A percentile compares a stretch with the other conserved stretches of the same genome.
Evolutionary conservation across 2,888 invertebrate species (phyloP).

Genomic region (Frankliniella fusca): DNA sequence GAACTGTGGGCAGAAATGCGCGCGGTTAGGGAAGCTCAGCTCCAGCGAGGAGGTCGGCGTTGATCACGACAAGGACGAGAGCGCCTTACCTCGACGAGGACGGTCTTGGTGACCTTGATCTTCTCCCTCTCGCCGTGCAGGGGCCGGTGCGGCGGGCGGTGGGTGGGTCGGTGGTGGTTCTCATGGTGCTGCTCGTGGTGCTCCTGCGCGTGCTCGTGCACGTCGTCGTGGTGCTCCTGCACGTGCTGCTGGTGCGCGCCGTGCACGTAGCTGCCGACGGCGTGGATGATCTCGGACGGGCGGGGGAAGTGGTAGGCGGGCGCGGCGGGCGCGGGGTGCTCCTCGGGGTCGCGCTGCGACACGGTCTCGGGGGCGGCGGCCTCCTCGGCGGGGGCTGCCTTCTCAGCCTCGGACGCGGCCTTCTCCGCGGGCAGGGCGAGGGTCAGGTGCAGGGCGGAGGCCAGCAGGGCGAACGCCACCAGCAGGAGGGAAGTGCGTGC

Average conservation of each 20-base stretch:
- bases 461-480: not conserved
- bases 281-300: constrained; percentile 25
- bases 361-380: not conserved
- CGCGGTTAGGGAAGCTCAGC: not conserved
- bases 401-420: not conserved
- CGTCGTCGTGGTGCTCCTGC: constrained; percentile 2
- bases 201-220: constrained; percentile 19
- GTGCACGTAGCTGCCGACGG: constrained; percentile 30
- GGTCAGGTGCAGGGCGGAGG: constrained; percentile 9
- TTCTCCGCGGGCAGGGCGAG: constrained; percentile 1
- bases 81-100: constrained; percentile 37
- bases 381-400: not conserved
- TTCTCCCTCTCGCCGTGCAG: constrained; percentile 30
- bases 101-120: constrained; percentile 37
- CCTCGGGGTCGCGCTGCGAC: constrained; percentile 21
- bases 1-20: constrained; percentile 34
- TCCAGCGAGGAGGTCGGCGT: not conserved
- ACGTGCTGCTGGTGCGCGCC: constrained; percentile 10
- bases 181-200: constrained; percentile 11
- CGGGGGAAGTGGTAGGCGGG: constrained; percentile 27
- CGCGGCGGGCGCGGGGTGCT: constrained; percentile 13
- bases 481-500: not conserved
- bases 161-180: constrained; percentile 28
- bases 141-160: constrained; percentile 7
- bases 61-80: not conserved